Conservation (phyloP, 2,113 vertebrate genomes). For the Damaliscus lunatus region DNA sequence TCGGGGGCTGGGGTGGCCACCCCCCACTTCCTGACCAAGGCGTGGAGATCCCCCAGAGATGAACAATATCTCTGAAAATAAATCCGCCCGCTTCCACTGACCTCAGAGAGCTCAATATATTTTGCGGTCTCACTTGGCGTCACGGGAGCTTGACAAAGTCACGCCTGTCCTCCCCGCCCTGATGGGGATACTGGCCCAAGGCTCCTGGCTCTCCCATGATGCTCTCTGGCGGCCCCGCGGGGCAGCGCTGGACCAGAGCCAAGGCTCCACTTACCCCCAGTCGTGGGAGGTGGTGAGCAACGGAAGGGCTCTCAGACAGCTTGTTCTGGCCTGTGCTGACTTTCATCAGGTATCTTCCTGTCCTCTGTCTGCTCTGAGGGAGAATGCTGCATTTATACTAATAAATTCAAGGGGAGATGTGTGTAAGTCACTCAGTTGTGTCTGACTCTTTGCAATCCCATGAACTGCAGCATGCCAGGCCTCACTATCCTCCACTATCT, state of each 20-base stretch:
- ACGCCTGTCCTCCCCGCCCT: not conserved
- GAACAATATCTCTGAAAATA: not conserved
- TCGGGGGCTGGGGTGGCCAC: rapidly evolving
- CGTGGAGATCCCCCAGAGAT: not conserved
- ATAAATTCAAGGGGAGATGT: not conserved
- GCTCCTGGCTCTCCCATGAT: not conserved
- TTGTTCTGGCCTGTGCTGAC: not conserved
- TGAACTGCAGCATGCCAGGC: no score
- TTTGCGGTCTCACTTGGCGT: not conserved
- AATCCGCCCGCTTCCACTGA: not conserved
- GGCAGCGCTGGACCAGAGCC: rapidly evolving
- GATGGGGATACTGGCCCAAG: not conserved
- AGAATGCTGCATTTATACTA: not conserved
- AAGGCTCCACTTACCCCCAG: rapidly evolving
- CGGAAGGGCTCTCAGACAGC: rapidly evolving
- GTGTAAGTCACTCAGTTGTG: not conserved
- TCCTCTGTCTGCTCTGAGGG: not conserved
- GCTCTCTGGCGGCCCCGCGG: rapidly evolving
- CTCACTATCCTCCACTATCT: not conserved
- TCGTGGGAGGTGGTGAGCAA: rapidly evolving
- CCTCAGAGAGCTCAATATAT: not conserved
- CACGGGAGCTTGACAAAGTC: not conserved
- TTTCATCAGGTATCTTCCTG: not conserved
- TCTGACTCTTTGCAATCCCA: no score
- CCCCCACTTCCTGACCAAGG: not conserved